phyloP scores from a whole-genome alignment of 2,797 vertebrate genomes.

The Threskiornis aethiopicus region DNA sequence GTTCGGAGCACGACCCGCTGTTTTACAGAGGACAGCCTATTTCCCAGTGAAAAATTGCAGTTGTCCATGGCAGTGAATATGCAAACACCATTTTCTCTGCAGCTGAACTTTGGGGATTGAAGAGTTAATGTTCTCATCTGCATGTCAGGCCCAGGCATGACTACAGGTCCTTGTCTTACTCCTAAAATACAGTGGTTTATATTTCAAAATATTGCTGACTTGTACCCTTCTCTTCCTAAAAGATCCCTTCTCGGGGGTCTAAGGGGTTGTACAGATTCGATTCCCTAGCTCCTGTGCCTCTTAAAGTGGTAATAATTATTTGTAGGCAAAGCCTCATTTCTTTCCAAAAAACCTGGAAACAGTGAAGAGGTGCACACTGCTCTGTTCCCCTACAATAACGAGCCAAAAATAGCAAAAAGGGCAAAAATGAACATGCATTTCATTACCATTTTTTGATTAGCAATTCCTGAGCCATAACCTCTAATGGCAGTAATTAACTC shows the following conservation, averaged over 20 bases:
- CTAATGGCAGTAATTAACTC: slow-evolving; percentile 36
- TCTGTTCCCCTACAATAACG: neutral
- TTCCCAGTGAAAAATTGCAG: neutral
- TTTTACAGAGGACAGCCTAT: neutral
- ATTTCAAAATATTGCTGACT: neutral
- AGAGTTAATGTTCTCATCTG: neutral
- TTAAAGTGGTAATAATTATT: neutral
- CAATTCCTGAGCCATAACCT: slow-evolving; percentile 26
- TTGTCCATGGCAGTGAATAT: neutral
- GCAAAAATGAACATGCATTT: neutral
- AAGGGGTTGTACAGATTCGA: neutral
- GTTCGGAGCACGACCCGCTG: rapidly evolving
- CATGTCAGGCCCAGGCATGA: neutral
- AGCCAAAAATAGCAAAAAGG: neutral
- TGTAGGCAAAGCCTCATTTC: neutral
- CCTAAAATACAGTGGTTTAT: neutral
- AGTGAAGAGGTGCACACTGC: neutral
- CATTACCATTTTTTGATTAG: slow-evolving; percentile 47
- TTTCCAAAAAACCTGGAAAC: neutral
- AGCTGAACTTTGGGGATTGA: neutral
- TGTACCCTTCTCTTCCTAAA: neutral
- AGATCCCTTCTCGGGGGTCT: neutral
- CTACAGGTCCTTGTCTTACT: neutral
- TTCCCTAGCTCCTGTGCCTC: neutral
- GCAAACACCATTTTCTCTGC: neutral